Evolutionary conservation across 2,797 vertebrate genomes (phyloP).

Genomic region (Galaxias olidus): DNA sequence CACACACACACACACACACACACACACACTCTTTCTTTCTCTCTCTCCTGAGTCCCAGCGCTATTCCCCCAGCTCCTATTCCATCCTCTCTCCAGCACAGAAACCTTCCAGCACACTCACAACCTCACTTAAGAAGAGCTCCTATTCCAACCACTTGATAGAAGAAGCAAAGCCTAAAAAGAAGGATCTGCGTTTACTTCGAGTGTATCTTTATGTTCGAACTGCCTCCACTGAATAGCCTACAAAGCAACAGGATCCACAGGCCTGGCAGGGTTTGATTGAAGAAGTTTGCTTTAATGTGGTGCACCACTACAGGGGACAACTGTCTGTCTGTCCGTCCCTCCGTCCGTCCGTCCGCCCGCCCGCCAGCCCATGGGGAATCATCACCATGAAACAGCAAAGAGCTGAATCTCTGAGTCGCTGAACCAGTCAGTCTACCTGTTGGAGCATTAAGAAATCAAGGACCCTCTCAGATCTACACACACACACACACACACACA

Average conservation of each 20-base stretch:
- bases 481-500: no score
- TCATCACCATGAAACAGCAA: no score
- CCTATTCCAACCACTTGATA: background rate
- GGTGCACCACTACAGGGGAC: conserved; percentile 49
- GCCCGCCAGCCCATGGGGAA: no score
- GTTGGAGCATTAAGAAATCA: no score
- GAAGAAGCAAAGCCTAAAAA: conserved; percentile 24
- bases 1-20: no score
- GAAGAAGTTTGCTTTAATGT: conserved; percentile 57
- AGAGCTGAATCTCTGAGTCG: no score
- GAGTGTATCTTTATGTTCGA: conserved; percentile 41
- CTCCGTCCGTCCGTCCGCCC: conserved; percentile 60
- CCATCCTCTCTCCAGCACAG: background rate
- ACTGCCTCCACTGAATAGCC: conserved; percentile 33
- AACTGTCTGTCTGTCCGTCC: conserved; percentile 63
- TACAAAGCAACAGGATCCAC: conserved; percentile 30
- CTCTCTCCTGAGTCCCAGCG: no score
- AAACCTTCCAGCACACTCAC: conserved; percentile 39
- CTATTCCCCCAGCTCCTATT: no score
- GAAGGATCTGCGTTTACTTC: conserved; percentile 31
- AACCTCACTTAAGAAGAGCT: background rate
- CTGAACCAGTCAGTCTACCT: no score
- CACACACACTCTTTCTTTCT: no score
- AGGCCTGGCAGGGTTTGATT: conserved; percentile 30
- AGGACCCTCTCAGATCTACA: no score